A percentile compares a stretch with the other conserved stretches of the same genome.
phyloP scores from a whole-genome alignment of 1,140 invertebrate species.

The Drosophila jambulina region DNA sequence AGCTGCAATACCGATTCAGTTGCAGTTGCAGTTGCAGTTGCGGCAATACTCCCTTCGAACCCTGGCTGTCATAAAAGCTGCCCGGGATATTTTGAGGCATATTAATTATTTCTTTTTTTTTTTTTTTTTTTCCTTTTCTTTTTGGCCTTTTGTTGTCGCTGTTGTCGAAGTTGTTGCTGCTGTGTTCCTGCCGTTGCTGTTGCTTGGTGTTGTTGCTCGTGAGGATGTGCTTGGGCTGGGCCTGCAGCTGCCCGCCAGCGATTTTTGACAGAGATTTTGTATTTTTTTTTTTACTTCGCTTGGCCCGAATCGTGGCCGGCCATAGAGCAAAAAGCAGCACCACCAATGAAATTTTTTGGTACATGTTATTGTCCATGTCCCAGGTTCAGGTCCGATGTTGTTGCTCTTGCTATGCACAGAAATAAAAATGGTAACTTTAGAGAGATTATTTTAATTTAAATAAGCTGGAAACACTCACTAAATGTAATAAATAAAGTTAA shows the following conservation, averaged over 20 bases:
- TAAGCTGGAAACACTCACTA: neutral
- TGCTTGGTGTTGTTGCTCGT: constrained; percentile 57
- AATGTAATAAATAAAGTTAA: neutral
- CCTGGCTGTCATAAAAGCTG: constrained; percentile 80
- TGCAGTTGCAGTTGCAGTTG: constrained; percentile 43
- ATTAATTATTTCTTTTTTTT: constrained; percentile 76
- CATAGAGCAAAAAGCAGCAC: constrained; percentile 59
- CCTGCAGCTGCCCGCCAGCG: constrained; percentile 76
- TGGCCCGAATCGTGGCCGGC: constrained; percentile 62
- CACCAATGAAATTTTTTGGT: constrained; percentile 80
- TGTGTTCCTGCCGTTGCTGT: constrained; percentile 33
- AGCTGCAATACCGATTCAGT: constrained; percentile 58
- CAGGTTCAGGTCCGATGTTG: constrained; percentile 63
- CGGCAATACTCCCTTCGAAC: constrained; percentile 48
- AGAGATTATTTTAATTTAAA: neutral
- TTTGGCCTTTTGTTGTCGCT: constrained; percentile 70
- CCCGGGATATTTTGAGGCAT: constrained; percentile 77
- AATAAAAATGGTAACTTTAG: neutral
- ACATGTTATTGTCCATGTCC: constrained; percentile 81
- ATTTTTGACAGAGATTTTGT: constrained; percentile 77
- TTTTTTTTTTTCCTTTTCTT: constrained; percentile 13
- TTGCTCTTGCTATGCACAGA: constrained; percentile 31
- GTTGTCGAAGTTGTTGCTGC: constrained; percentile 56
- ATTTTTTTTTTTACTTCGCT: constrained; percentile 20
- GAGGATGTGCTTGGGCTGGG: constrained; percentile 78